Evolutionary conservation across 2,888 invertebrate genomes (phyloP).

Genomic region (Cristatella mucedo): DNA sequence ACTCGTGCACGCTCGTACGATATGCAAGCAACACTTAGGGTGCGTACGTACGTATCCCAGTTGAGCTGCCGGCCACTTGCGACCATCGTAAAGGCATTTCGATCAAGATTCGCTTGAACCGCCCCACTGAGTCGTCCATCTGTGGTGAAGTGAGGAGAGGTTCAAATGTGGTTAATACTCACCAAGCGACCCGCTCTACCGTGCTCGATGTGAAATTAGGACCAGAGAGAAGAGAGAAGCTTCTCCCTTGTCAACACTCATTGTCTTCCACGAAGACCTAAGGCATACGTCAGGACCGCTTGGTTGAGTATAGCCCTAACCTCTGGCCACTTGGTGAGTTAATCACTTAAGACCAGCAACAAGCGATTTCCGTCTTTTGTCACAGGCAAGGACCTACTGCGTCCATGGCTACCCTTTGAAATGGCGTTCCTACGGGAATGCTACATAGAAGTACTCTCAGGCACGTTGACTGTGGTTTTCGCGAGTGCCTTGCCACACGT

Average conservation of each 20-base stretch:
- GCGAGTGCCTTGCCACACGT: too few species aligned
- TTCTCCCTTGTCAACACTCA: constrained; percentile 12
- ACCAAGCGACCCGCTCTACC: constrained; percentile 11
- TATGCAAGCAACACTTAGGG: constrained; percentile 11
- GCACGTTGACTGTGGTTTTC: too few species aligned
- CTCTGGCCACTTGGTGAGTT: too few species aligned
- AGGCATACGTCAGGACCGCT: constrained; percentile 13
- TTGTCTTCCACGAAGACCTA: constrained; percentile 13
- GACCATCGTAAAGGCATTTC: constrained; percentile 12
- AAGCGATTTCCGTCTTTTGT: constrained; percentile 14
- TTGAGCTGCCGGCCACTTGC: constrained; percentile 12
- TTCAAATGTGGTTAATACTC: constrained; percentile 15
- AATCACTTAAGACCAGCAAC: constrained; percentile 15
- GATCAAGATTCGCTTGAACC: constrained; percentile 14
- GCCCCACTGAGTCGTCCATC: constrained; percentile 14
- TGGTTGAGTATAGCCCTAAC: too few species aligned
- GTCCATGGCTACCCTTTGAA: constrained; percentile 14
- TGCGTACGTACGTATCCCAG: constrained; percentile 16
- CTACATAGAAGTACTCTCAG: too few species aligned
- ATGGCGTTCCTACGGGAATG: too few species aligned
- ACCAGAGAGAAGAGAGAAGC: constrained; percentile 16
- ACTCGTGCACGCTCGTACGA: too few species aligned
- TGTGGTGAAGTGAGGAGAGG: constrained; percentile 14
- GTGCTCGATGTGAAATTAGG: constrained; percentile 15
- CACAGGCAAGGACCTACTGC: constrained; percentile 14